Base-by-base conservation (phyloP, 2,797 vertebrate species). In the Eulemur coronatus region DNA sequence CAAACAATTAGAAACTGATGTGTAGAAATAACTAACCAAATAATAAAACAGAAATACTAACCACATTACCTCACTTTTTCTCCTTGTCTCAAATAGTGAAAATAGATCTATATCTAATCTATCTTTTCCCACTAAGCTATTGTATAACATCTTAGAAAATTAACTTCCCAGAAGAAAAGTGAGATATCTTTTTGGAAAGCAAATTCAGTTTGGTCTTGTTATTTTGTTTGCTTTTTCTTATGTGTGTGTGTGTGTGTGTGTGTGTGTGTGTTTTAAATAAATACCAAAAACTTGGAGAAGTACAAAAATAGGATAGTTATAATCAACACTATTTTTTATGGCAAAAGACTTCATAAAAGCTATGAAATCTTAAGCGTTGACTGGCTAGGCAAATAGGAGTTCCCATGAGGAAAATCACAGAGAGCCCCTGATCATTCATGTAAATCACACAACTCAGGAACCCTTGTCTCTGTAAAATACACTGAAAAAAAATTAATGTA, bases 361-460 rank as follows among this genome's bases (percentile, higher is more conserved):
- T 78, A 1, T 91, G 28, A 84, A 73, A 84, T 84, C 38, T 91
- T 70, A 59, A 33, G 46, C 82, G 13, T 86, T 76, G 50, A 79
- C 35, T 55, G 11, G 86, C 59, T 11, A 20, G 33, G 18, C 38
- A 89, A 33, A 63, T 92, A 94, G 11, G 6, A 61, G 26, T 84
- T 69, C 78, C 28, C 79, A 61, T 43, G 14, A 94, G 69, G 59
- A 97, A 96, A 97, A 93, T 88, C 95, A 84, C 82, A 93, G 41
- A 22, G 87, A 92, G 92, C 33, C 55, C 63, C 92, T 95, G 41
- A 95, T 26, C 94, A 92, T 96, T 97, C 75, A 63, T 72, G 17
- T 48, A 96, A 97, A 95, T 98, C 43, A 38, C 73, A 89, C 50
- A 80, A 65, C 52, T 96, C 61, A 57, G 73, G 55, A 96, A 90